Base-by-base conservation (phyloP, 1,140 invertebrate species). In the Eufriesea mexicana region DNA sequence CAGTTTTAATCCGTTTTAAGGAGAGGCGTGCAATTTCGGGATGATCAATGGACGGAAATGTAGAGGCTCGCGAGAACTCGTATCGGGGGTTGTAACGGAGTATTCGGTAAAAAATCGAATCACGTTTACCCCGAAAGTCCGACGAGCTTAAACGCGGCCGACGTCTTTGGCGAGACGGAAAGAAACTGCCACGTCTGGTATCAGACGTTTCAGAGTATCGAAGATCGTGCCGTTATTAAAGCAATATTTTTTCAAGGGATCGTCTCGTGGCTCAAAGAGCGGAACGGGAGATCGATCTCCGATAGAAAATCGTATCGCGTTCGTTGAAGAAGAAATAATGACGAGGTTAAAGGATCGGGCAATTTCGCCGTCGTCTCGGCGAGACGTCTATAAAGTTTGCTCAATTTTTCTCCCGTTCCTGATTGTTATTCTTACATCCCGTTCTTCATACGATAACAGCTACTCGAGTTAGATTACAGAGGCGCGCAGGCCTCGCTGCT, bases 361-460 rank as follows among this genome's bases (percentile, higher is more conserved):
- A 55, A 67, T 76, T 57, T 76, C 57, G 20, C 18, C 62, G 71
- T 42, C 47, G 35, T 47, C 70, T 45, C 61, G 59, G 18, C 25
- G 23, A n/a, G 35, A 64, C 42, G 71, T 81, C 51, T 55, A 55
- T 45, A 54, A 66, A 74, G 57, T 81, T 75, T 75, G 51, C 42
- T 82, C 79, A 47, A 82, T 82, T 82, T 67, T 66, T 68, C 72
- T 67, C 42, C 79, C 42, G 62, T 67, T 76, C 72, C 61, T 82
- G 72, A 76, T 82, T 76, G 79, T 82, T 82, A 82, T 82, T 82
- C 79, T 76, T 82, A 82, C 62, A 67, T 82, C 72, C 62, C 61
- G 54, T 28, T 67, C 61, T 59, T 82, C 62, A 67, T 66, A 67
- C 79, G 79, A 76, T 82, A 82, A 75, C 72, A 76, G 62, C 72